A percentile compares a stretch with the other conserved stretches of the same genome.
Conservation (phyloP, 2,888 invertebrate species). For the Spisula solida region DNA sequence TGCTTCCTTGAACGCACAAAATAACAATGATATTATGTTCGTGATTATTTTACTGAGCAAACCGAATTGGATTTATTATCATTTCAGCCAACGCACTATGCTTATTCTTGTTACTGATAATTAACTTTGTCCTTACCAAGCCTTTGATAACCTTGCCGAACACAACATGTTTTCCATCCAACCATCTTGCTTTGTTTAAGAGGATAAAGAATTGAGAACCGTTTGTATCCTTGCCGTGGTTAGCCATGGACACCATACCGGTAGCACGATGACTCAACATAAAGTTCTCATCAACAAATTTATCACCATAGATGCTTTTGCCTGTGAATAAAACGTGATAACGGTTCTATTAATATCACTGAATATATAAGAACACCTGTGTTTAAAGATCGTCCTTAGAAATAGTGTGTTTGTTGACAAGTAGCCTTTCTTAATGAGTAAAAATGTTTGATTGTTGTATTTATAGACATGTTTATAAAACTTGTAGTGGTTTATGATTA, state of each 20-base stretch:
- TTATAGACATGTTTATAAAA: no score
- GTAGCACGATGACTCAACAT: constrained; percentile 84
- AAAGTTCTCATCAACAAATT: constrained; percentile 87
- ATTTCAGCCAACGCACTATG: background rate
- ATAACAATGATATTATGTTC: no score
- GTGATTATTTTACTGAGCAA: no score
- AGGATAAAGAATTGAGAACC: constrained; percentile 87
- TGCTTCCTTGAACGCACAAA: no score
- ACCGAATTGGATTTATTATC: no score
- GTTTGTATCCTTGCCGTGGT: constrained; percentile 87
- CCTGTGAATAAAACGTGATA: constrained; percentile 74
- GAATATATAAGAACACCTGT: no score
- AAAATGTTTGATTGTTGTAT: no score
- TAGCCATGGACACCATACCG: constrained; percentile 88
- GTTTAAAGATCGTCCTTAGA: no score
- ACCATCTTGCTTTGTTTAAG: constrained; percentile 86
- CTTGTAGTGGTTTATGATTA: no score
- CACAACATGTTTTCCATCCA: constrained; percentile 87
- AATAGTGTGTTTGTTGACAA: no score
- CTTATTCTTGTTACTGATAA: background rate
- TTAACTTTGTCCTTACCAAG: constrained; percentile 79
- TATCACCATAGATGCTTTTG: constrained; percentile 86
- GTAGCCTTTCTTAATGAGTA: no score
- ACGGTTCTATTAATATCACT: no score
- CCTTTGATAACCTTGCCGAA: constrained; percentile 87